phyloP scores from a whole-genome alignment of 2,797 vertebrate genomes.

The Eidolon dupreanum region DNA sequence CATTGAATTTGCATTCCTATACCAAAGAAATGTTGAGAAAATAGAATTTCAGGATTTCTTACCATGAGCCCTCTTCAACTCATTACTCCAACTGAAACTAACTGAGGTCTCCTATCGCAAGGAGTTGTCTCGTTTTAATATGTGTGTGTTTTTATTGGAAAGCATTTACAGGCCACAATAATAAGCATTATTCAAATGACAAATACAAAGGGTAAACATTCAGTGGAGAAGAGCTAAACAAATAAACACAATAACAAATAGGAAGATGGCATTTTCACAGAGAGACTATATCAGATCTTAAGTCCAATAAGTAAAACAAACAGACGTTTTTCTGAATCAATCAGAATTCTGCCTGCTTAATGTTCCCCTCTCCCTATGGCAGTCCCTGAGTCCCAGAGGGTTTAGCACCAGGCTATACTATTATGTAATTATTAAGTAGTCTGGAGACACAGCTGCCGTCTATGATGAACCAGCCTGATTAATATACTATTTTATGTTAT shows the following conservation, averaged over 20 bases:
- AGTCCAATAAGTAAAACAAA: conserved; percentile 10
- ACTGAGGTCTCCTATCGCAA: neutral
- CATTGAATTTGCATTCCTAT: neutral
- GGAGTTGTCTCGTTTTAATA: neutral
- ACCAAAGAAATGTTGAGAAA: conserved; percentile 17
- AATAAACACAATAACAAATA: neutral
- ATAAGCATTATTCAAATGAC: conserved; percentile 40
- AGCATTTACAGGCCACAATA: neutral
- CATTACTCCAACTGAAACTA: neutral
- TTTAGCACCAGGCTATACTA: neutral
- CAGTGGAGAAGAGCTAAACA: conserved; percentile 29
- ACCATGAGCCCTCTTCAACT: neutral
- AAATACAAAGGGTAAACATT: conserved; percentile 42
- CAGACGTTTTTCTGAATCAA: neutral
- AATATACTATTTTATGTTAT: neutral
- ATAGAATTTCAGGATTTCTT: conserved; percentile 13
- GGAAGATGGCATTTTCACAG: neutral
- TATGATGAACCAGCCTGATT: neutral
- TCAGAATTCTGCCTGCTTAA: neutral
- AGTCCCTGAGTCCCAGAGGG: neutral
- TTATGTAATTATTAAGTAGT: neutral
- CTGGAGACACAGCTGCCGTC: neutral
- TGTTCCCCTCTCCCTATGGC: neutral
- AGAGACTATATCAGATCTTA: neutral
- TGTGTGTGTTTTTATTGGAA: neutral